phyloP scores from a whole-genome alignment of 2,888 invertebrate species.

The Tineola bisselliella region DNA sequence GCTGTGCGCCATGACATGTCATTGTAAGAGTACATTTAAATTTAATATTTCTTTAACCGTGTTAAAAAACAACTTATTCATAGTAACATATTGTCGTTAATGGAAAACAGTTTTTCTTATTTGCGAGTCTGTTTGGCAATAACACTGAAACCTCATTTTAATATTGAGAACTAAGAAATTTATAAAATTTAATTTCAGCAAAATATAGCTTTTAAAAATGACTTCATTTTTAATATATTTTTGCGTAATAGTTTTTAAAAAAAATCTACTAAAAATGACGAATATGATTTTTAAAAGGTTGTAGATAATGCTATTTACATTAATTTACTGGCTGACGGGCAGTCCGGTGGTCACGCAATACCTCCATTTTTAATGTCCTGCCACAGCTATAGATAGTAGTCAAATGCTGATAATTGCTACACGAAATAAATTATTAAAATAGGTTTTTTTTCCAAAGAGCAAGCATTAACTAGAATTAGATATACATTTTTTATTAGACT shows the following conservation, averaged over 20 bases:
- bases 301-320: not conserved
- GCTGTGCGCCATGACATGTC: not conserved
- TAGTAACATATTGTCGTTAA: not conserved
- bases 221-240: no score
- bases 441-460: not conserved
- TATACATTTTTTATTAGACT: no score
- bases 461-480: no score
- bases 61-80: slow-evolving; percentile 9
- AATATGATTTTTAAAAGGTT: not conserved
- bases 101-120: slow-evolving; percentile 8
- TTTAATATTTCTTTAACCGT: not conserved
- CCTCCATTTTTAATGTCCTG: not conserved
- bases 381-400: not conserved
- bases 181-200: no score
- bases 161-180: no score
- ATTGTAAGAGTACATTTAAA: not conserved
- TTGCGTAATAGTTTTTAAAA: not conserved
- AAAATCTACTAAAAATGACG: not conserved
- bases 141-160: no score
- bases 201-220: no score
- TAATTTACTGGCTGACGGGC: not conserved
- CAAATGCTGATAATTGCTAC: not conserved
- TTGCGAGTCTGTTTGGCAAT: not conserved
- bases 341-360: not conserved
- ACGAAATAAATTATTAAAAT: not conserved